Evolutionary conservation across 2,888 invertebrate species (phyloP), one percentile per base, ranked within the genome.

Genomic region (Merodon equestris): DNA sequence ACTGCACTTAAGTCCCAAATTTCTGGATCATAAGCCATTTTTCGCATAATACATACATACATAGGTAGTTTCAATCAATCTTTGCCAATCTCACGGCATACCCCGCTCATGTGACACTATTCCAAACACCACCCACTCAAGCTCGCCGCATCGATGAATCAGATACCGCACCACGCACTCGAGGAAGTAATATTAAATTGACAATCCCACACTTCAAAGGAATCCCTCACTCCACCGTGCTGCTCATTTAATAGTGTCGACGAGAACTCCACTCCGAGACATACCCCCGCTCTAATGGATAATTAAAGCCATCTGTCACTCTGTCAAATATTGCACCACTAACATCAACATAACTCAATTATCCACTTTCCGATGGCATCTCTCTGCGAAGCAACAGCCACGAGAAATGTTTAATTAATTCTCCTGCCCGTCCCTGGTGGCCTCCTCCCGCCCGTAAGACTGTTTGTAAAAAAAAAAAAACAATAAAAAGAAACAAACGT

Each of bases 281-380:
- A 40, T 50, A 27, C 36, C 18, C n/a, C 10, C 27, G 3, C n/a
- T 40, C 58, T 73, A 73, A 73, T 73, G 60, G 66, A 54, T 60
- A 73, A 73, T 73, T 73, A 73, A 60, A 60, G 38, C 54, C 66
- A 64, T 58, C 63, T 75, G 68, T 68, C 67, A 67, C 60, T 61
- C 45, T 56, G 50, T 75, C 54, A 64, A 70, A 70, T 70, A 70
- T 64, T 76, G 64, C 70, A 70, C 53, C 54, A 2, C 5, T 64
- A 56, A 12, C 54, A 56, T 53, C 44, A 40, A 58, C 36, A 64
- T 60, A 58, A 58, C 64, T 64, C 70, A 70, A 70, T 71, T 70
- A 76, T 76, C 57, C 56, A 51, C 48, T 63, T 68, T 51, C 19
- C 36, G 38, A 13, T n/a, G 51, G 7, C 4, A 27, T 34, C 38